A percentile compares a stretch with the other conserved stretches of the same genome.
Evolutionary conservation across 35 echinoderm and acorn worm genomes (phyloP).

Genomic region (Anneissia japonica): DNA sequence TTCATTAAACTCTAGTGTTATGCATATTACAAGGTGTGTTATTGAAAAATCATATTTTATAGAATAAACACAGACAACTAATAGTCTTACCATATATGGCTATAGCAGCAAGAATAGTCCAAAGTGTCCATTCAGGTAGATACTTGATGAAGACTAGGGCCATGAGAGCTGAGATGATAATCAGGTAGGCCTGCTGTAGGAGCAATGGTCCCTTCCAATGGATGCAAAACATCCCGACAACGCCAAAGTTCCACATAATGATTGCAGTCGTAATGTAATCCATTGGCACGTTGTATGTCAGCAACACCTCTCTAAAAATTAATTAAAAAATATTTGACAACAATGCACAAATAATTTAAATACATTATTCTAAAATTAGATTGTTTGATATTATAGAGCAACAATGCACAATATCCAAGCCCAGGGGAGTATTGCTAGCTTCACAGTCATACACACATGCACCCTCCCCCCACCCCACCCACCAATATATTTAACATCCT

Average conservation of each 20-base stretch:
- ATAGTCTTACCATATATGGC: slow-evolving; percentile 83
- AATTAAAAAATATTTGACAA: too few relatives aligned
- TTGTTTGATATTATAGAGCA: too few relatives aligned
- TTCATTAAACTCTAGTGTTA: too few relatives aligned
- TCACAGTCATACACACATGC: too few relatives aligned
- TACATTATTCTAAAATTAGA: too few relatives aligned
- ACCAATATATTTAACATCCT: too few relatives aligned
- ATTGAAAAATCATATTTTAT: too few relatives aligned
- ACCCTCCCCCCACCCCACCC: too few relatives aligned
- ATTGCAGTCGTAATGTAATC: slow-evolving; percentile 79
- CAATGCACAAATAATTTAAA: too few relatives aligned
- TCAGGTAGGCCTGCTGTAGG: slow-evolving; percentile 90
- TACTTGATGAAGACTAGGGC: slow-evolving; percentile 97
- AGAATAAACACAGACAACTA: not conserved
- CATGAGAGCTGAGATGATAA: slow-evolving; percentile 88
- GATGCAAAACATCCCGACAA: slow-evolving; percentile 79
- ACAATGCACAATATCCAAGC: too few relatives aligned
- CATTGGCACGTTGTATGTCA: slow-evolving; percentile 87
- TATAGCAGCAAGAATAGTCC: slow-evolving; percentile 92
- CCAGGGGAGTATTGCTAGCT: too few relatives aligned
- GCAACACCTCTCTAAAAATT: slow-evolving; percentile 71
- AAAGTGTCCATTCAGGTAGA: slow-evolving; percentile 93
- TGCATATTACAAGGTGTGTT: too few relatives aligned
- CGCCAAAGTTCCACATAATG: slow-evolving; percentile 93
- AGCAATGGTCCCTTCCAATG: slow-evolving; percentile 81